Conservation (phyloP, 2,113 vertebrate genomes). For the Chauna torquata region DNA sequence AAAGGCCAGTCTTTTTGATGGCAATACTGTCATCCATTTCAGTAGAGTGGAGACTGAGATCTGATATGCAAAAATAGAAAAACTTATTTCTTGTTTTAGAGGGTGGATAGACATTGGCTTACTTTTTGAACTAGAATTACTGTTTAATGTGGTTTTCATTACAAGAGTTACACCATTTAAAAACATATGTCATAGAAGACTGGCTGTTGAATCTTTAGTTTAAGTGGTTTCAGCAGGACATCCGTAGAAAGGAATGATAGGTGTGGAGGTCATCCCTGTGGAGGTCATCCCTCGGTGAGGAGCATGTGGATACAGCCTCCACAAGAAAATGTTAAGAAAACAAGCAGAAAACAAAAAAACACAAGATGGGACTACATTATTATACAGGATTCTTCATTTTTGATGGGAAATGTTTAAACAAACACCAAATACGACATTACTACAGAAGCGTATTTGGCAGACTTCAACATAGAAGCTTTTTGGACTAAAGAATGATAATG, state of each 20-base stretch:
- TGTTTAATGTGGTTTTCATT: not conserved
- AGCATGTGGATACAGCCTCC: not conserved
- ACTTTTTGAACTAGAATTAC: not conserved
- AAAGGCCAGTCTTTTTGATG: not conserved
- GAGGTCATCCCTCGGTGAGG: not conserved
- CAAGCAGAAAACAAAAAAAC: not conserved
- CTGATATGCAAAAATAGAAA: not conserved
- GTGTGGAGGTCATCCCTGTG: not conserved
- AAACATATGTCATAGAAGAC: not conserved
- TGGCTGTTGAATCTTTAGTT: not conserved
- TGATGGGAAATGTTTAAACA: not conserved
- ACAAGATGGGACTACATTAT: not conserved
- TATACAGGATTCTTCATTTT: not conserved
- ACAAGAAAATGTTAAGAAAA: not conserved
- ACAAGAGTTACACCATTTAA: not conserved
- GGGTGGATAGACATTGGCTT: not conserved
- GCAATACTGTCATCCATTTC: not conserved
- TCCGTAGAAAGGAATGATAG: not conserved
- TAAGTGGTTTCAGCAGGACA: not conserved
- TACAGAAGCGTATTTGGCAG: not conserved
- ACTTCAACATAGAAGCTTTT: not conserved
- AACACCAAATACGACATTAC: not conserved
- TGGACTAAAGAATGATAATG: not conserved
- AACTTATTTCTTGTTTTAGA: not conserved
- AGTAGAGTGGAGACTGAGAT: rapidly evolving